These are phyloP conservation scores for Zosterops pallidus DNA, from an alignment of 2,113 vertebrate genomes.

Conservation along the genomic window DNA sequence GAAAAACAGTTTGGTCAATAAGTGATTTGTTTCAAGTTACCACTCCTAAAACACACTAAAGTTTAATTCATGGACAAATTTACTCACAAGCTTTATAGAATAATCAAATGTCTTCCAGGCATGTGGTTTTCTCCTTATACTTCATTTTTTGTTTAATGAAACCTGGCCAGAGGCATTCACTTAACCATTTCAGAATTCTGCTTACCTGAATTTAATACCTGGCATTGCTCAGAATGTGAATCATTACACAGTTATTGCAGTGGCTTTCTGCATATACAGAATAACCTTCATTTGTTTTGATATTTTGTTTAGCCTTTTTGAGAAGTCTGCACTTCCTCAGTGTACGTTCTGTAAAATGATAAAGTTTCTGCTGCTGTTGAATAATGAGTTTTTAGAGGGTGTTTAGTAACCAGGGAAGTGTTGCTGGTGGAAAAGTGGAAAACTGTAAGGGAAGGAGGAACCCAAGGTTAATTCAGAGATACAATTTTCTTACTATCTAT, in stretches of 20 bases:
- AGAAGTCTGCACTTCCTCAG: neutral
- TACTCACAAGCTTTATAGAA: neutral
- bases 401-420: neutral
- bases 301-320: neutral
- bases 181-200: neutral
- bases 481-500: neutral
- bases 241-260: neutral
- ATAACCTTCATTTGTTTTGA: neutral
- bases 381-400: neutral
- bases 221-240: neutral
- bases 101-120: neutral
- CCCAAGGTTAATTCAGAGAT: neutral
- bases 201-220: neutral
- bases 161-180: neutral
- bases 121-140: neutral
- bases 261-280: neutral
- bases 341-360: accelerated
- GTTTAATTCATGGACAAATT: neutral
- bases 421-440: neutral
- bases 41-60: neutral
- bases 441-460: neutral
- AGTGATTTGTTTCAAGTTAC: neutral
- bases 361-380: neutral
- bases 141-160: neutral
- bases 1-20: neutral